Evolutionary conservation across 2,797 vertebrate genomes (phyloP), one percentile per base, ranked within the genome.

Genomic region (Diglossa cyanea): DNA sequence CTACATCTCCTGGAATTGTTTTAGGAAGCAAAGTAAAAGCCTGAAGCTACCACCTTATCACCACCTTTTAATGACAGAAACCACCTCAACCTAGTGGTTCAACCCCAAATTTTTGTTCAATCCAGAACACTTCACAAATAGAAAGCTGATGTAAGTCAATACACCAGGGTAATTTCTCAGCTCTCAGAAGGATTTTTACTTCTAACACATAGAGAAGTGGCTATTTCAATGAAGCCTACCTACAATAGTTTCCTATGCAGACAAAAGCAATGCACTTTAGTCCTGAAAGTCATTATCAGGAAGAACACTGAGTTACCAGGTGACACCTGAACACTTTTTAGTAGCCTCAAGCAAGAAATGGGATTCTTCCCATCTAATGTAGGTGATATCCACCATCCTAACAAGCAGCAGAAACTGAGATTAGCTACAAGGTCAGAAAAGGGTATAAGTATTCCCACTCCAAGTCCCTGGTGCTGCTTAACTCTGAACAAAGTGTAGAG

Each of bases 391-490:
- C 35, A 65, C 13, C 19, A 28, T 7, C 39, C 60, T 24, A 73
- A 42, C 20, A 66, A 37, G 31, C 39, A 62, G 31, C 23, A 45
- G 9, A 5, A 20, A 53, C n/a, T 28, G 40, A 81, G 6, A 42
- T 58, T 9, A 66, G 4, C 42, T 61, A 6, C 5, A 31, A 70
- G 19, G 11, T 82, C 35, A 66, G 20, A 16, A 58, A 57, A 10
- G 17, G 15, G 9, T 31, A 0, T 6, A 16, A 16, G 9, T 8
- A 33, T 12, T 37, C 33, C 66, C 11, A 28, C 6, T n/a, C 5
- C 8, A 73, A 82, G 17, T 31, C 33, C 24, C 25, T 71, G 39
- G 45, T 16, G 10, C 31, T 66, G 61, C 26, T 71, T 53, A 70
- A 87, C 33, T 48, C 7, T 7, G 20, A 31, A 31, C 33, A n/a